Base-by-base conservation (phyloP, 2,888 invertebrate species). In the Dione juno region DNA sequence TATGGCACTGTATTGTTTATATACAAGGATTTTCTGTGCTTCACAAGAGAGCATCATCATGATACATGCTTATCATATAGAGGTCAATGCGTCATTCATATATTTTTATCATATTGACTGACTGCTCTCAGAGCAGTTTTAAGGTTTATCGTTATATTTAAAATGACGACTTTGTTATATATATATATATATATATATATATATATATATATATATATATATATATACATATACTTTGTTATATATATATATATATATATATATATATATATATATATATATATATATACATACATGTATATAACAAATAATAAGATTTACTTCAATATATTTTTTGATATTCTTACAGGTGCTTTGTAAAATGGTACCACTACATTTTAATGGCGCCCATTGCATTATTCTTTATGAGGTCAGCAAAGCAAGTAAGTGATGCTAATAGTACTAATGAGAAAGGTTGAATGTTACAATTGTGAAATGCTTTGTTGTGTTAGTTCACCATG, bases 291-390 rank as follows among this genome's bases (percentile, higher is more conserved):
- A 28, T 28, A 28, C 5, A 28, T 28, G 5, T 28, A 28, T 28
- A 28, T 28, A 28, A n/a, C n/a, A n/a, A n/a, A n/a, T n/a, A n/a
- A n/a, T n/a, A n/a, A n/a, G n/a, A n/a, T n/a, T n/a, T n/a, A n/a
- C n/a, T n/a, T n/a, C n/a, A n/a, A n/a, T n/a, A n/a, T n/a, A n/a
- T n/a, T n/a, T n/a, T 19, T 19, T 13, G 8, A 5, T 50, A 40
- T 6, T 67, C 28, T 88, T 88, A 52, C 87, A 93, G 93, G 75
- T 79, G 94, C 76, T 91, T 92, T 1, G 81, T 94, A 63, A 95
- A 93, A 80, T 96, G 96, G 96, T 96, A 96, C 81, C 96, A 96
- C 82, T 96, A 95, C 80, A 84, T 97, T 40, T 73, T 96, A 5
- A 94, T 97, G 85, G 92, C 95, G 0, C 97, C 97, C 0, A 83